Evolutionary conservation across 2,113 vertebrate genomes (phyloP).

Genomic region (Promerops cafer): DNA sequence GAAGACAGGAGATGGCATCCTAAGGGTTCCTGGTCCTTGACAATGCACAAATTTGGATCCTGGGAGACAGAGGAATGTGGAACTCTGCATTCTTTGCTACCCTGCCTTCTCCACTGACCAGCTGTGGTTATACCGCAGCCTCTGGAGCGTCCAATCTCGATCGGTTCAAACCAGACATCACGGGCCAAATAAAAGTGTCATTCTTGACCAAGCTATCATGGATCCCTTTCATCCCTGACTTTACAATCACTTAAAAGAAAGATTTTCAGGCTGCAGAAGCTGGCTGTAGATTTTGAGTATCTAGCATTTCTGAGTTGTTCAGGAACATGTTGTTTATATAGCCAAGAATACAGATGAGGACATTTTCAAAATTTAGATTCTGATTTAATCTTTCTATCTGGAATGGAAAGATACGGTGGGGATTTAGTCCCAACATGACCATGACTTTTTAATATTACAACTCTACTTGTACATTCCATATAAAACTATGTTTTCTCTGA

Average conservation of each 20-base stretch:
- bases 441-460: background rate
- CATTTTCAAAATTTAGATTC: conserved; percentile 10
- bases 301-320: background rate
- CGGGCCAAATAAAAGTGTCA: background rate
- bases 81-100: background rate
- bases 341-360: background rate
- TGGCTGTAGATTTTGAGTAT: background rate
- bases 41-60: background rate
- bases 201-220: background rate
- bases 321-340: background rate
- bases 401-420: background rate
- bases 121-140: background rate
- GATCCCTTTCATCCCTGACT: background rate
- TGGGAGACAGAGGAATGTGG: background rate
- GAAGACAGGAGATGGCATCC: background rate
- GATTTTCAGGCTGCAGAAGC: background rate
- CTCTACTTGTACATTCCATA: background rate
- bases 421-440: background rate
- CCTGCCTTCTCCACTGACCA: background rate
- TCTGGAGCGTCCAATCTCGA: fast-evolving
- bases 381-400: conserved; percentile 13
- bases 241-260: background rate
- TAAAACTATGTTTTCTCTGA: background rate
- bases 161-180: background rate
- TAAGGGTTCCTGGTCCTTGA: background rate